Conservation (phyloP, 2,888 invertebrate genomes). For the Drosophila paranaensis region DNA sequence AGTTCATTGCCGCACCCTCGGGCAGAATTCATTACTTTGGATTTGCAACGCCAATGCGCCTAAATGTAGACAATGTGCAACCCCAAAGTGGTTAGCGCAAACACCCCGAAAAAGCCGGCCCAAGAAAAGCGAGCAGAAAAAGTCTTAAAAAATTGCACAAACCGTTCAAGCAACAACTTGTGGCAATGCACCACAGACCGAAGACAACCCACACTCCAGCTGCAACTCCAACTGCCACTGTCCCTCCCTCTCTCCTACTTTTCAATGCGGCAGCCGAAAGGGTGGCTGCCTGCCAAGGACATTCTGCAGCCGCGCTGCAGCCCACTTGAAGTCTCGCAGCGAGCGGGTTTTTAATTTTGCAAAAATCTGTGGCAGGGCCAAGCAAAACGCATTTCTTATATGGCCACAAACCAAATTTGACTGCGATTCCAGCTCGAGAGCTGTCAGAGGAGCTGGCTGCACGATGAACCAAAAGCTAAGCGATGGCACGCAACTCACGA, state of each 20-base stretch:
- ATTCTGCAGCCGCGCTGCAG: constrained; percentile 55
- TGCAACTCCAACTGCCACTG: background rate
- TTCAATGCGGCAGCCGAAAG: constrained; percentile 8
- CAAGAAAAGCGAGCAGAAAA: constrained; percentile 52
- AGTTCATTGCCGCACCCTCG: constrained; percentile 66
- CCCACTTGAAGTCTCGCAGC: constrained; percentile 55
- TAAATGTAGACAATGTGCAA: constrained; percentile 59
- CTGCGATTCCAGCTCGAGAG: constrained; percentile 31
- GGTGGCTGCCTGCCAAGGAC: constrained; percentile 63
- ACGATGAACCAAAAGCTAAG: background rate
- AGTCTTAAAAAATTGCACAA: constrained; percentile 67
- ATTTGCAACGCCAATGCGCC: constrained; percentile 57
- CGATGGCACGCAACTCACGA: background rate
- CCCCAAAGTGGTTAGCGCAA: constrained; percentile 60
- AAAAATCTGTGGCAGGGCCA: constrained; percentile 40
- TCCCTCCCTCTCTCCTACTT: background rate
- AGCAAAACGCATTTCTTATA: constrained; percentile 61
- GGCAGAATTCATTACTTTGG: constrained; percentile 67
- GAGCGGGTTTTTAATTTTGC: constrained; percentile 54
- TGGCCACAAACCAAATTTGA: constrained; percentile 35
- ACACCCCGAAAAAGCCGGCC: constrained; percentile 50
- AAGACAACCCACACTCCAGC: constrained; percentile 64
- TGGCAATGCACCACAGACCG: constrained; percentile 68
- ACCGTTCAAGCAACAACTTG: constrained; percentile 62
- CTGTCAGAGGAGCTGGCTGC: constrained; percentile 20